A percentile compares a stretch with the other conserved stretches of the same genome.
phyloP scores from a whole-genome alignment of 2,797 vertebrate genomes.

The Crenuchus spilurus region DNA sequence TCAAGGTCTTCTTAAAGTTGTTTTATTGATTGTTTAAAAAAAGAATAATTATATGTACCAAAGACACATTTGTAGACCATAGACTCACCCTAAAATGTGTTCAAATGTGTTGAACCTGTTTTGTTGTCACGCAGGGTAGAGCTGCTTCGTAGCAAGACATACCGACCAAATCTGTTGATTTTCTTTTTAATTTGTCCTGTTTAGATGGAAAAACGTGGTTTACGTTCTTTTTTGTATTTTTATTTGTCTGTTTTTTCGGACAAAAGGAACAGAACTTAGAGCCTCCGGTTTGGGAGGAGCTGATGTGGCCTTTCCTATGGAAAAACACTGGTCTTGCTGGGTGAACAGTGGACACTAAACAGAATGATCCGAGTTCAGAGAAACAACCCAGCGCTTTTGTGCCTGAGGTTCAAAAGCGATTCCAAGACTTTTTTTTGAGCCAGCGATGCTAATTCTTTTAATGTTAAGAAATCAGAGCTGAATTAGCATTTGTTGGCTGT shows the following conservation, averaged over 20 bases:
- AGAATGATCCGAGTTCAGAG: too few species aligned
- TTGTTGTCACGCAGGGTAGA: too few species aligned
- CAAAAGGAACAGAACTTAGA: not conserved
- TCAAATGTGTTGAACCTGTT: too few species aligned
- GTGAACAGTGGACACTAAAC: not conserved
- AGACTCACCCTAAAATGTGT: too few species aligned
- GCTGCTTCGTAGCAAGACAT: too few species aligned
- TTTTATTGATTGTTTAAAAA: not conserved
- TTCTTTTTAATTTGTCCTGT: not conserved
- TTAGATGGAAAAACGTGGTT: not conserved
- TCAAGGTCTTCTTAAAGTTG: not conserved
- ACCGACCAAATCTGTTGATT: too few species aligned
- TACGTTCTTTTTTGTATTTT: not conserved
- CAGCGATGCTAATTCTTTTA: not conserved
- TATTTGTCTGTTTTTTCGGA: not conserved
- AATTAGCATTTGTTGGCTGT: not conserved
- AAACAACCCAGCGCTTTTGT: not conserved
- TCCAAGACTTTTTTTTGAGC: slow-evolving; percentile 22
- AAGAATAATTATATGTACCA: not conserved
- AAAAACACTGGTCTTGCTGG: slow-evolving; percentile 33
- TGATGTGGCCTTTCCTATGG: slow-evolving; percentile 51
- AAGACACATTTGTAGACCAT: not conserved
- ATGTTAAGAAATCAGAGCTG: not conserved
- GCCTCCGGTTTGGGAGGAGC: slow-evolving; percentile 25
- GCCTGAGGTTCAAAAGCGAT: not conserved